Base-by-base conservation (phyloP, 2,888 invertebrate genomes). In the Sinopyrophorus schimmeli region DNA sequence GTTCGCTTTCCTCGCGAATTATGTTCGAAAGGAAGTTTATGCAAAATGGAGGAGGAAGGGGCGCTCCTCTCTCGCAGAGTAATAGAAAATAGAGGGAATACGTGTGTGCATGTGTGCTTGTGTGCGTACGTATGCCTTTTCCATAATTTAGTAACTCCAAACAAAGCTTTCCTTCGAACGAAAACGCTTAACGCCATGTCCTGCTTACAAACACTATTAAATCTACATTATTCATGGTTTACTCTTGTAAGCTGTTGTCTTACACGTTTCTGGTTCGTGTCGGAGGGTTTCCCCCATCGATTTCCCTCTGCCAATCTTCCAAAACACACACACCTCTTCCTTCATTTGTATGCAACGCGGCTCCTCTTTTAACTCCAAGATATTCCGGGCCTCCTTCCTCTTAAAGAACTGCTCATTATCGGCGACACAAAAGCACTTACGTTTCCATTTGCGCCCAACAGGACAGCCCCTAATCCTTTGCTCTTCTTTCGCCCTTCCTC, bases 291-390 rank as follows among this genome's bases (percentile, higher is more conserved):
- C 32, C 23, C 9, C 7, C 43, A 43, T 43, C 35, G 43, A 43
- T 43, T 35, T 43, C 43, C n/a, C 16, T 42, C 17, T 42, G 27
- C 15, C 27, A 11, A 17, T n/a, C n/a, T n/a, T n/a, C n/a, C n/a
- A n/a, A n/a, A n/a, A n/a, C n/a, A n/a, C n/a, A n/a, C n/a, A n/a
- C n/a, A n/a, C n/a, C n/a, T n/a, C n/a, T n/a, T n/a, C n/a, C n/a
- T n/a, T n/a, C 43, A 43, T 43, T 43, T 43, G 43, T 43, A 43
- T 43, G 43, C 43, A 43, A 10, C 43, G 43, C n/a, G n/a, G 26
- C 43, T 43, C 43, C 34, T 35, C 32, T 27, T 21, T 21, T 18
- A 21, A 35, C 34, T 34, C 43, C 27, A 43, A 43, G 34, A 34
- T 34, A 35, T 43, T 15, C 26, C 34, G 32, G 32, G 32, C 18